Conservation (phyloP, 1,140 invertebrate genomes). For the Agrilus planipennis region DNA sequence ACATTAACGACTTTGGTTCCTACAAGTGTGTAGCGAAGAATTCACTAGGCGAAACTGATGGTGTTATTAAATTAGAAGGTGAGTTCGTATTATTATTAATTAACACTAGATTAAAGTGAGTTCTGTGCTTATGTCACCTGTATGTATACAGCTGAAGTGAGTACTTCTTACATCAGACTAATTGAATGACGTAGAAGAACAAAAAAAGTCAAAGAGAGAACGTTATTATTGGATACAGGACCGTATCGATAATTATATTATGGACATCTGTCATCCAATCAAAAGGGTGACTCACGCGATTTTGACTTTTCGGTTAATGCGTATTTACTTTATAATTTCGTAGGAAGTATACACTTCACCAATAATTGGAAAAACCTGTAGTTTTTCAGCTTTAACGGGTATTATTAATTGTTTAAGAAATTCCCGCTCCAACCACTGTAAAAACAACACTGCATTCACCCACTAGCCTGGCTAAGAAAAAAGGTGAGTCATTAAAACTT, state of each 20-base stretch:
- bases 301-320: no score
- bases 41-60: slow-evolving; percentile 83
- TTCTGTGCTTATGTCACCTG: no score
- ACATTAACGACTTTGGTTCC: slow-evolving; percentile 67
- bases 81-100: slow-evolving; percentile 8
- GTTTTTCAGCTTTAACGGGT: neutral
- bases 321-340: no score
- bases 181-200: no score
- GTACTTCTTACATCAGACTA: no score
- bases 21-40: slow-evolving; percentile 92
- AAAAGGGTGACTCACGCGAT: no score
- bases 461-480: slow-evolving; percentile 24
- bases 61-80: slow-evolving; percentile 88
- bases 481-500: slow-evolving; percentile 21
- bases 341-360: no score
- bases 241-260: no score
- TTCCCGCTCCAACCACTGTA: slow-evolving; percentile 30
- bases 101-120: no score
- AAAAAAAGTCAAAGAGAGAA: neutral
- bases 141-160: no score
- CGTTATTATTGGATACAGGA: slow-evolving; percentile 1
- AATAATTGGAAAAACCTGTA: no score
- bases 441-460: slow-evolving; percentile 23
- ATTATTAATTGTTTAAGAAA: slow-evolving; percentile 25
- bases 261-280: no score